Conservation (phyloP, 2,797 vertebrate species). For the Enoplosus armatus region DNA sequence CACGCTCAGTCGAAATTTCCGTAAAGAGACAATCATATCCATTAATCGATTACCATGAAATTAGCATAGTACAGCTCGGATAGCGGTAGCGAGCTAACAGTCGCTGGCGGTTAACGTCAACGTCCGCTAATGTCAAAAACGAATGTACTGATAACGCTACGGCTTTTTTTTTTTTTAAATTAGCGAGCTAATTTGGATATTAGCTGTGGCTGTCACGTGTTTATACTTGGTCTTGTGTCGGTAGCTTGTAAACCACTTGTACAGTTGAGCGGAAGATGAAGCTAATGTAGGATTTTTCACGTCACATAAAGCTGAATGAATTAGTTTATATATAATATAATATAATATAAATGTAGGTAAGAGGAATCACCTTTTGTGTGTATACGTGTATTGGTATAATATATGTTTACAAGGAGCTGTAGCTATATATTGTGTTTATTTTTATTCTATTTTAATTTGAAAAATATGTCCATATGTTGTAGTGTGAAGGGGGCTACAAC, state of each 20-base stretch:
- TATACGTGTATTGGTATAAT: no score
- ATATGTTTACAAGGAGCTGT: no score
- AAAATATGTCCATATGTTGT: no score
- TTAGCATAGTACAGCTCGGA: not conserved
- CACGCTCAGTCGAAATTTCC: rapidly evolving
- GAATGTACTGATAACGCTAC: not conserved
- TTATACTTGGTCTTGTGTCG: rapidly evolving
- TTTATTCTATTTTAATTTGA: no score
- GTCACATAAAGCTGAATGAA: not conserved
- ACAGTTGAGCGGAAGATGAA: not conserved
- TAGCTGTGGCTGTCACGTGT: rapidly evolving
- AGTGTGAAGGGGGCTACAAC: no score
- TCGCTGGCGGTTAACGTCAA: not conserved
- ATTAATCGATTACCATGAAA: not conserved
- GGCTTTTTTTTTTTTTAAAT: no score
- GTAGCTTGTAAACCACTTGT: not conserved
- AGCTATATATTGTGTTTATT: no score
- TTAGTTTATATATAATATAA: no score
- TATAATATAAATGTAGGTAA: no score
- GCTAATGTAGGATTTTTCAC: not conserved
- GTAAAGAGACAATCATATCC: rapidly evolving
- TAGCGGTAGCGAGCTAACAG: slow-evolving; percentile 12
- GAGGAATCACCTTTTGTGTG: no score
- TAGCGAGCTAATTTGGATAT: not conserved
- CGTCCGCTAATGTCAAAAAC: not conserved